Evolutionary conservation across 2,797 vertebrate genomes (phyloP), one percentile per base, ranked within the genome.

Genomic region (Borostomias antarcticus): DNA sequence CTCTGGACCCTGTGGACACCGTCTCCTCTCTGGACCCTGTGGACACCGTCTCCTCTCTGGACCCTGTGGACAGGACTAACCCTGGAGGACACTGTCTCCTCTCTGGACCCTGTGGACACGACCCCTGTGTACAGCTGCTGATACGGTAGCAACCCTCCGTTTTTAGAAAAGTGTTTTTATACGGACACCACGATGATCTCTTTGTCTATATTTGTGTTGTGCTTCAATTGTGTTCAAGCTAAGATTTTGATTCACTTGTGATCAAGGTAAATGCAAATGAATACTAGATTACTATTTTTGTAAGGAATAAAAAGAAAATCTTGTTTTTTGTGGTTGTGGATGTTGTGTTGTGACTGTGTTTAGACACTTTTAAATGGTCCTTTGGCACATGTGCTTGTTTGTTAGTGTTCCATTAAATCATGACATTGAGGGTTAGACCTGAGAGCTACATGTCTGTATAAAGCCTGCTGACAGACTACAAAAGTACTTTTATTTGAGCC

Each of bases 21-120:
- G 90, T 93, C 17, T 95, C 95, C 88, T 89, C 91, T 79, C 86
- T 94, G 64, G 94, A 95, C 73, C 92, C 92, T 17, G 76, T 93
- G 80, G 94, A 95, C 79, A 94, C 92, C 81, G 91, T 83, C 66
- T 94, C 93, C 87, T 95, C 91, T 95, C 84, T 60, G 61, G 77
- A 75, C n/a, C 2, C 13, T 81, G 78, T 81, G 81, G 50, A 37
- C 26, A n/a, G 40, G 48, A 35, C 58, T 66, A 19, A 64, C 25
- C n/a, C n/a, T n/a, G n/a, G n/a, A n/a, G n/a, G n/a, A n/a, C n/a
- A n/a, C n/a, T n/a, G n/a, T n/a, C n/a, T n/a, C n/a, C n/a, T n/a
- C n/a, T n/a, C n/a, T n/a, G n/a, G n/a, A n/a, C n/a, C n/a, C n/a
- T n/a, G n/a, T n/a, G n/a, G n/a, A n/a, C n/a, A n/a, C n/a, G n/a